A percentile compares a stretch with the other conserved stretches of the same genome.
Conservation (phyloP, 2,113 vertebrate genomes). For the Ammodytes dubius region DNA sequence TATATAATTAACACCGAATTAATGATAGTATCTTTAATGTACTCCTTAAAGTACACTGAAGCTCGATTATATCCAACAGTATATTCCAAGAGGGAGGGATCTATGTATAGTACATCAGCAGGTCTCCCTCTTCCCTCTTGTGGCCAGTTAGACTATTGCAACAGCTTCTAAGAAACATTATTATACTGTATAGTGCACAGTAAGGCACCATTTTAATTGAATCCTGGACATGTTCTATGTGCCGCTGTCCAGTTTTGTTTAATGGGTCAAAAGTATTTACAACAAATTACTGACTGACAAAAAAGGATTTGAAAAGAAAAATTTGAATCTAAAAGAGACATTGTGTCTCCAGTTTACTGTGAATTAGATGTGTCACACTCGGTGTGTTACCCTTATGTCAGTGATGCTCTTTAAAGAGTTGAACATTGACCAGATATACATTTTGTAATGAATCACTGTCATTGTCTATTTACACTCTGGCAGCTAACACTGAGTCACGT, state of each 20-base stretch:
- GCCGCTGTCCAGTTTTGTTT: not conserved
- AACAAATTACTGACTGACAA: not conserved
- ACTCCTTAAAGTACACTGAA: not conserved
- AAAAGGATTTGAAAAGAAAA: not conserved
- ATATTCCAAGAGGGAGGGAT: not conserved
- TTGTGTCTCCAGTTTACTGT: not conserved
- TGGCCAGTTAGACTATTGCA: slow-evolving; percentile 62
- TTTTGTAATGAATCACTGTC: slow-evolving; percentile 42
- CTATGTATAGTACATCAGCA: not conserved
- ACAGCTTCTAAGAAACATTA: slow-evolving; percentile 1
- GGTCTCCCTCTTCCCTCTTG: slow-evolving; percentile 61
- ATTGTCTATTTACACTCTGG: slow-evolving; percentile 44
- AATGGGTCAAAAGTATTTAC: not conserved
- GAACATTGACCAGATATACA: slow-evolving; percentile 27
- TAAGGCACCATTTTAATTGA: slow-evolving; percentile 1
- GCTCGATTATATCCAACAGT: slow-evolving; percentile 18
- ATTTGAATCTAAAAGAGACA: not conserved
- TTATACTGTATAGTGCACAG: not conserved
- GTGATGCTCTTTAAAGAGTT: slow-evolving; percentile 5
- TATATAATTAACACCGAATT: not conserved
- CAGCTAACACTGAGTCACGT: slow-evolving; percentile 52
- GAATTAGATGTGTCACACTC: slow-evolving; percentile 18
- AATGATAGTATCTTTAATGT: not conserved
- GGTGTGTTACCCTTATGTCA: slow-evolving; percentile 8
- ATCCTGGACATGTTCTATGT: not conserved